Evolutionary conservation across 1,140 invertebrate genomes (phyloP), one percentile per base, ranked within the genome.

Genomic region (Trichonephila inaurata): DNA sequence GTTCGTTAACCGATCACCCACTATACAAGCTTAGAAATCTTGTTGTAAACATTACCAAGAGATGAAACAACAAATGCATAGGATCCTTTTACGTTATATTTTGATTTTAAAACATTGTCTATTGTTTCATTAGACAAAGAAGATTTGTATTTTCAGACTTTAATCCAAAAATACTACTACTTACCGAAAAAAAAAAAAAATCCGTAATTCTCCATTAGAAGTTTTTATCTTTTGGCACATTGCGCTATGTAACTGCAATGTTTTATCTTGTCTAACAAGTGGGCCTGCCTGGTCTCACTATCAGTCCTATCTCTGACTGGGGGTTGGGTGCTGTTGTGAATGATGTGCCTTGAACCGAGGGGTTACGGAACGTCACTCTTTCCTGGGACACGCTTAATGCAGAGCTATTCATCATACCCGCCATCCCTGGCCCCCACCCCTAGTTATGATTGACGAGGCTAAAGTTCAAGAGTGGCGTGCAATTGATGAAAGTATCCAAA

Each of bases 251-350:
- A 92, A 83, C 90, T 85, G 58, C 86, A 92, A 83, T 92, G 77
- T 92, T 92, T 92, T 92, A 92, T 92, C 90, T 92, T 92, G 90
- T 92, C 90, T 85, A 85, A 92, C 81, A 85, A 85, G 82, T 85
- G 90, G 82, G 19, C 90, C 58, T 66, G 88, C 88, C 88, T 89
- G 66, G 44, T 14, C 10, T 58, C 7, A 51, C 51, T 64, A 40
- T 33, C 7, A 28, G n/a, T 61, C 60, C 5, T 66, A 66, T 88
- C 60, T 64, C 33, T 33, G 16, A 62, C 86, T 14, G 24, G 60
- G 40, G 19, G 28, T 8, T 58, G 83, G 28, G 66, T 72, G 44
- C 58, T 77, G 64, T 33, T n/a, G 18, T 91, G 77, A 91, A 58
- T 82, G 89, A 91, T 81, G 89, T 40, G 44, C 69, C 60, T 10